Base-by-base conservation (phyloP, 1,140 invertebrate genomes). In the Neelides sp. region DNA sequence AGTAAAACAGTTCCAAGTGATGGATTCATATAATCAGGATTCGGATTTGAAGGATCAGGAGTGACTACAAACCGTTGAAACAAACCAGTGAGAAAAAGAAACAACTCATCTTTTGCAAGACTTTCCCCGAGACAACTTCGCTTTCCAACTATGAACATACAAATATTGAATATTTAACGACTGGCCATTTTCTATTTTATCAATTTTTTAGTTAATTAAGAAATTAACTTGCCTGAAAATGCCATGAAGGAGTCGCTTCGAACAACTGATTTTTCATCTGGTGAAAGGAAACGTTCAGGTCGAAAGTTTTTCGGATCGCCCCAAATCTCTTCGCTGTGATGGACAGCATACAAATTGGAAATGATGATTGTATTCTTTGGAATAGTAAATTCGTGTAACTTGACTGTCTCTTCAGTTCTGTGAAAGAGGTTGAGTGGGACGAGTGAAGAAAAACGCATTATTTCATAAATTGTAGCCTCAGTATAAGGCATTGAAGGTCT, bases 241-340 rank as follows among this genome's bases (percentile, higher is more conserved):
- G 88, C 88, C 71, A 93, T 79, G 67, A 91, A 92, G 65, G 75
- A 85, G 54, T 89, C 82, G 1, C 85, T 85, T 48, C 83, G 84
- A 37, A 71, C 71, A 19, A 92, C 77, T n/a, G 66, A 52, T 64
- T 83, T 83, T 23, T 82, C 37, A 20, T 50, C 23, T 26, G 13
- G 13, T 10, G 36, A 48, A 5, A 73, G 48, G 64, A 72, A 73
- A 47, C 71, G 62, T 39, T 71, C 66, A 4, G 72, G 72, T 19
- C 59, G 50, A 51, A 68, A 74, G 17, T 47, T 50, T 17, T 66
- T 58, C 3, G 72, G 71, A 4, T 70, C 58, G 1, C 64, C 62
- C 55, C 70, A 73, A n/a, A 66, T 48, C 5, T 55, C 53, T 0
- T 64, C 56, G 55, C 73, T 65, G 22, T 65, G 64, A 54, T 64